Base-by-base conservation (phyloP, 2,888 invertebrate genomes). In the Aproaerema taeniolella region DNA sequence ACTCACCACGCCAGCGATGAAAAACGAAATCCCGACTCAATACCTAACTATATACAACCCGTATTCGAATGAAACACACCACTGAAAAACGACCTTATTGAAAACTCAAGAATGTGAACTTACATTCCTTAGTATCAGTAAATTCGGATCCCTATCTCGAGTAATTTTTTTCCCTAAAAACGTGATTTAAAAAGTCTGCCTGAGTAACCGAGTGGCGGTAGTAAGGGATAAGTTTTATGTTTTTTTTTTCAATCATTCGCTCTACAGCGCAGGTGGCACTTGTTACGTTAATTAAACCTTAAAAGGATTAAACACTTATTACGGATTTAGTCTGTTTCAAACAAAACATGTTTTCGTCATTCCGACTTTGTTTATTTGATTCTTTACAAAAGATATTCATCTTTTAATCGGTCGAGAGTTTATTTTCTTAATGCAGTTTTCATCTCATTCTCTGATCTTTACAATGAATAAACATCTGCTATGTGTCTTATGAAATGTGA, bases 51-150 rank as follows among this genome's bases (percentile, higher is more conserved):
- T 58, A 67, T 79, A 83, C 53, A 73, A 64, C 40, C 43, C 49
- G 61, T 55, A 68, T 74, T 81, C 43, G 57, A 56, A 52, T 41
- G 54, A 37, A 43, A 42, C 41, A 13, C 25, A 38, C 39, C 40
- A 38, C 40, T 43, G 45, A 45, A 50, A 55, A 62, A 56, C 50
- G 60, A 54, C 66, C 60, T 64, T 69, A 64, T 56, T 53, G 56
- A 59, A 53, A 46, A 47, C 45, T 51, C 40, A 45, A 52, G 54
- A 55, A 55, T 53, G 63, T 71, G 60, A 76, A 80, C 75, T 80
- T 77, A 79, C 68, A 78, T 75, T 77, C 75, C 61, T 57, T 63
- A 50, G 76, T 79, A 78, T 80, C 79, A 67, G 79, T 83, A 81
- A 82, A 82, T 81, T 81, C 55, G 67, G 74, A 78, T 78, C 69